Base-by-base conservation (phyloP, 1,140 invertebrate genomes). In the Belonocnema kinseyi region DNA sequence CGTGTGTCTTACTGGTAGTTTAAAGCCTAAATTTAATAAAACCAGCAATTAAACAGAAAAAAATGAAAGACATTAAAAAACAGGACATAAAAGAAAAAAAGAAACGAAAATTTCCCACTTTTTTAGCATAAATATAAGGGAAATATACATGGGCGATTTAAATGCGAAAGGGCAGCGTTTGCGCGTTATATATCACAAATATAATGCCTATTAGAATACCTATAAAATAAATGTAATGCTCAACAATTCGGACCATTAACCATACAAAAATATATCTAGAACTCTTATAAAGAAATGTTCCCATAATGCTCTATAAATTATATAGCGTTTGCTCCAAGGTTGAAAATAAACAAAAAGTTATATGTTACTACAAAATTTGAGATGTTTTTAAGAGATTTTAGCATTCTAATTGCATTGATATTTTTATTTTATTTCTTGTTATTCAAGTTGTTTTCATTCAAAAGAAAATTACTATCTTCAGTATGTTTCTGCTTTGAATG, bases 271-370 rank as follows among this genome's bases (percentile, higher is more conserved):
- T 40, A 21, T 14, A 3, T n/a, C 58, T 40, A 10, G 40, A 40
- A 40, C 40, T 46, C 61, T 46, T 66, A 33, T 66, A 33, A 66
- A 66, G 8, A 33, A 66, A 66, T 40, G 26, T 66, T 66, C 26
- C 2, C 33, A 40, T 14, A 66, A 66, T 66, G 16, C 40, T 66
- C 58, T 66, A 66, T 40, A 40, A 40, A 66, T n/a, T 66, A 40
- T 40, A 66, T 26, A 40, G 14, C 14, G n/a, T 66, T 66, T 66
- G 12, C 54, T 56, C 6, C 33, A 66, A 66, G 61, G 58, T 26
- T 40, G 16, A 4, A 5, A 21, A 40, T 40, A 40, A 33, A 40
- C 4, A 14, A 13, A 14, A 33, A 40, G 33, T n/a, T 40, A 66
- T 40, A 14, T 26, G 46, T 46, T 66, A 66, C 40, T 40, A 66